Evolutionary conservation across 2,113 vertebrate genomes (phyloP).

Genomic region (Myxocyprinus asiaticus): DNA sequence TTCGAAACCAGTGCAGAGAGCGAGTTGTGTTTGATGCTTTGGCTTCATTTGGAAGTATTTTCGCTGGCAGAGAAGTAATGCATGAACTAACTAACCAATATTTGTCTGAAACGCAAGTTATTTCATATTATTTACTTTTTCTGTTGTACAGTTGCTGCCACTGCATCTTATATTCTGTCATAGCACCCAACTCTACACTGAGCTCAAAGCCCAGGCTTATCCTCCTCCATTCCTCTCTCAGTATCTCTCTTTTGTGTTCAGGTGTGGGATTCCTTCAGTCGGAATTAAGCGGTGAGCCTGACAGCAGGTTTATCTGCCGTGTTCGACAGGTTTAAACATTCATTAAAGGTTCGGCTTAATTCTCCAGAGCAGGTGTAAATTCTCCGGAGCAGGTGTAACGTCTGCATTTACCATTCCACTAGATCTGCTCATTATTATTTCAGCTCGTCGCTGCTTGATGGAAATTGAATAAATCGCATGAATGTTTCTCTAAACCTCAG

Average conservation of each 20-base stretch:
- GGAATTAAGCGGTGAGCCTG: slow-evolving; percentile 74
- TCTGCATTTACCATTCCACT: slow-evolving; percentile 73
- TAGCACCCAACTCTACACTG: background rate
- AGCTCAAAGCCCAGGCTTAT: background rate
- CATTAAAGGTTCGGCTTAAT: slow-evolving; percentile 77
- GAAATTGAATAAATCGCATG: slow-evolving; percentile 78
- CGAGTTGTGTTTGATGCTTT: too few relatives aligned
- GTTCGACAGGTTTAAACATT: slow-evolving; percentile 79
- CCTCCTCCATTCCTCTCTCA: background rate
- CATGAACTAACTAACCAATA: too few relatives aligned
- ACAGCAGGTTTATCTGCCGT: slow-evolving; percentile 74
- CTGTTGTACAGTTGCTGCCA: too few relatives aligned
- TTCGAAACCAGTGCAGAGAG: too few relatives aligned
- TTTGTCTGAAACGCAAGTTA: too few relatives aligned
- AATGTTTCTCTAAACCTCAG: slow-evolving; percentile 58
- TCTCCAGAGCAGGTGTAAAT: slow-evolving; percentile 74
- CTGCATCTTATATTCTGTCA: background rate
- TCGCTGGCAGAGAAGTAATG: too few relatives aligned
- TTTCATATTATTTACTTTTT: too few relatives aligned
- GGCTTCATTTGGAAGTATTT: too few relatives aligned
- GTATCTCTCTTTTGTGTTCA: slow-evolving; percentile 46
- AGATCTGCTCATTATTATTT: slow-evolving; percentile 72
- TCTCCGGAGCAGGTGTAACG: slow-evolving; percentile 72
- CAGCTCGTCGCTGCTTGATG: slow-evolving; percentile 74
- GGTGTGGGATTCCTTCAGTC: slow-evolving; percentile 67